phyloP scores from a whole-genome alignment of 1,140 invertebrate species.

The Drosophila melanica region DNA sequence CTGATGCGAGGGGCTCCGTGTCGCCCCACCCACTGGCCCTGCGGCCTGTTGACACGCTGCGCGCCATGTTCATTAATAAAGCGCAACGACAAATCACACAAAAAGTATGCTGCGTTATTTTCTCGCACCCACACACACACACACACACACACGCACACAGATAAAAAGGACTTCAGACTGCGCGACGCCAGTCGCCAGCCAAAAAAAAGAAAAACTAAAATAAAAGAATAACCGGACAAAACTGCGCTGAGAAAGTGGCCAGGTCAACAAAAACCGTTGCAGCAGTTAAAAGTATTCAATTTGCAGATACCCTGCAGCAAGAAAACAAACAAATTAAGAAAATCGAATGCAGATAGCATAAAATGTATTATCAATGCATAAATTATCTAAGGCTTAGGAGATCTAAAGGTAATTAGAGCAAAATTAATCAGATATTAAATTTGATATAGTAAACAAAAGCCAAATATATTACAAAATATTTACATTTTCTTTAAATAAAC shows the following conservation, averaged over 20 bases:
- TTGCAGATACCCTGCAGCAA: neutral
- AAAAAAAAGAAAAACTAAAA: slow-evolving; percentile 19
- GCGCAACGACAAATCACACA: slow-evolving; percentile 47
- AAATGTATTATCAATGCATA: no score
- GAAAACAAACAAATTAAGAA: neutral
- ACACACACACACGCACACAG: slow-evolving; percentile 42
- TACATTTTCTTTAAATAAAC: no score
- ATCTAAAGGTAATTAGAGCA: no score
- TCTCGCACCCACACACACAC: slow-evolving; percentile 16
- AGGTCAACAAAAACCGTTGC: slow-evolving; percentile 3
- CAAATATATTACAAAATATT: no score
- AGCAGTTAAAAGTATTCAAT: neutral
- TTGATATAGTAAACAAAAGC: no score
- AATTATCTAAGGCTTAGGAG: no score
- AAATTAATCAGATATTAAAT: no score
- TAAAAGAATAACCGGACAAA: slow-evolving; percentile 20
- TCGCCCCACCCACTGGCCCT: neutral
- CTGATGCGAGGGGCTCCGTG: neutral
- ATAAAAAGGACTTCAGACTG: slow-evolving; percentile 71
- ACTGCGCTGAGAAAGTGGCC: slow-evolving; percentile 3
- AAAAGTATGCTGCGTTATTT: slow-evolving; percentile 45
- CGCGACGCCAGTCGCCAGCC: slow-evolving; percentile 53
- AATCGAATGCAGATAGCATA: no score
- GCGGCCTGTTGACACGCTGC: slow-evolving; percentile 47
- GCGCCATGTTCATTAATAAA: slow-evolving; percentile 74